Evolutionary conservation across 2,797 vertebrate species (phyloP).

Genomic region (Orientallactaga sibirica): DNA sequence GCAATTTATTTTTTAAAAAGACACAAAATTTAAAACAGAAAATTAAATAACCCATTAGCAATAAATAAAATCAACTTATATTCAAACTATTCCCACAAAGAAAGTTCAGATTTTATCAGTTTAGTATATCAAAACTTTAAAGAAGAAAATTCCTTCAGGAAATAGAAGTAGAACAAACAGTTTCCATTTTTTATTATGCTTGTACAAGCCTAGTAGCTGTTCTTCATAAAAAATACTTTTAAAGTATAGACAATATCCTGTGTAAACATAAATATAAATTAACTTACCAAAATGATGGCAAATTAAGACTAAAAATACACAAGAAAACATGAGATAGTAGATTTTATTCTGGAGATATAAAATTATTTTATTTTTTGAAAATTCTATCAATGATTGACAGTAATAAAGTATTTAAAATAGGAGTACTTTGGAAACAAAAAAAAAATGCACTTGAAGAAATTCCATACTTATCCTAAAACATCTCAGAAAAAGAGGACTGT

Average conservation of each 20-base stretch:
- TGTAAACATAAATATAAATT: not conserved
- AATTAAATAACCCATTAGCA: not conserved
- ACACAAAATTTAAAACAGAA: not conserved
- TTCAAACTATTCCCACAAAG: conserved; percentile 2
- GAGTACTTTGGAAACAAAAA: conserved; percentile 24
- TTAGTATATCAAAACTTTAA: not conserved
- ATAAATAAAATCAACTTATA: conserved; percentile 9
- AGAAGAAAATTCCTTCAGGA: conserved; percentile 19
- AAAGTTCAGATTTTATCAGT: not conserved
- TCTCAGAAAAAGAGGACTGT: not conserved
- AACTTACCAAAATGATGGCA: not conserved
- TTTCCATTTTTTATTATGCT: not conserved
- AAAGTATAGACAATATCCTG: not conserved
- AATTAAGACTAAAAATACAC: not conserved
- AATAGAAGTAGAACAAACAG: not conserved
- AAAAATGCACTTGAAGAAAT: not conserved
- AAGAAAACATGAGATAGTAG: not conserved
- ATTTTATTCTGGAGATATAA: conserved; percentile 26
- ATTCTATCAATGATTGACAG: not conserved
- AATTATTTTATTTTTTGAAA: conserved; percentile 58
- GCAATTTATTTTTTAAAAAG: not conserved
- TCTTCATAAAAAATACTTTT: not conserved
- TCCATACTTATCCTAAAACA: not conserved
- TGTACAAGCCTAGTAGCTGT: not conserved
- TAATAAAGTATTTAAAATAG: not conserved